Evolutionary conservation across 1,140 invertebrate species (phyloP).

Genomic region (Sminthurides bifidus): DNA sequence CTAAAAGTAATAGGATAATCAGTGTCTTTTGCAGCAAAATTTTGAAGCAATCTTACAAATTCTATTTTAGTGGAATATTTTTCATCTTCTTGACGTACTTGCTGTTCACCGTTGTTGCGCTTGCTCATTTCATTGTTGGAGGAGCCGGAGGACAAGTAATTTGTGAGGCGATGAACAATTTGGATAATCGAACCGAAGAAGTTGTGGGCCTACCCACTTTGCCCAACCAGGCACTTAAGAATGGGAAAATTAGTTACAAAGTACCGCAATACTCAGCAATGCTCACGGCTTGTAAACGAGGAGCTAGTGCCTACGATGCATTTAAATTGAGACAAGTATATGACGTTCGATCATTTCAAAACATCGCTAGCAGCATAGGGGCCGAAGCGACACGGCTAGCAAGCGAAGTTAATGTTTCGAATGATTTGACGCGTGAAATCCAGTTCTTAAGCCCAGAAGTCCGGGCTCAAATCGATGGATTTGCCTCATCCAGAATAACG

Average conservation of each 20-base stretch:
- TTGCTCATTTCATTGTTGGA: slow-evolving; percentile 16
- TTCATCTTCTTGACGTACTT: slow-evolving; percentile 19
- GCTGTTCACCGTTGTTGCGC: slow-evolving; percentile 8
- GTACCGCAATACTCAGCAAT: slow-evolving; percentile 20
- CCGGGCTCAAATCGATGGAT: slow-evolving; percentile 16
- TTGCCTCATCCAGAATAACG: slow-evolving; percentile 20
- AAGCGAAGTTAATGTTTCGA: slow-evolving; percentile 12
- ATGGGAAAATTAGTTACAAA: slow-evolving; percentile 14
- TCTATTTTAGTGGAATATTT: slow-evolving; percentile 22
- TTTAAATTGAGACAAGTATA: slow-evolving; percentile 19
- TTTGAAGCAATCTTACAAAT: background rate
- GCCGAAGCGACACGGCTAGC: slow-evolving; percentile 12
- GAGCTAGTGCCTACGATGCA: slow-evolving; percentile 18
- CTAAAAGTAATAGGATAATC: background rate
- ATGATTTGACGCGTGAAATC: slow-evolving; percentile 22
- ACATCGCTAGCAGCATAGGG: slow-evolving; percentile 16
- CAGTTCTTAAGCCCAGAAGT: slow-evolving; percentile 21
- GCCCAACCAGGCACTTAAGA: no score
- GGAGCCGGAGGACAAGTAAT: slow-evolving; percentile 20
- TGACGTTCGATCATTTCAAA: slow-evolving; percentile 16
- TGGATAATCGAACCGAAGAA: slow-evolving; percentile 24
- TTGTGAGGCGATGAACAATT: slow-evolving; percentile 19
- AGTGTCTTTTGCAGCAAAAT: background rate
- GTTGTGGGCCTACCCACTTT: slow-evolving; percentile 20
- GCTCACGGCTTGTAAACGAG: slow-evolving; percentile 11